A percentile compares a stretch with the other conserved stretches of the same genome.
These are phyloP conservation scores for Podilymbus podiceps DNA, from an alignment of 2,113 vertebrate genomes.

Conservation along the genomic window DNA sequence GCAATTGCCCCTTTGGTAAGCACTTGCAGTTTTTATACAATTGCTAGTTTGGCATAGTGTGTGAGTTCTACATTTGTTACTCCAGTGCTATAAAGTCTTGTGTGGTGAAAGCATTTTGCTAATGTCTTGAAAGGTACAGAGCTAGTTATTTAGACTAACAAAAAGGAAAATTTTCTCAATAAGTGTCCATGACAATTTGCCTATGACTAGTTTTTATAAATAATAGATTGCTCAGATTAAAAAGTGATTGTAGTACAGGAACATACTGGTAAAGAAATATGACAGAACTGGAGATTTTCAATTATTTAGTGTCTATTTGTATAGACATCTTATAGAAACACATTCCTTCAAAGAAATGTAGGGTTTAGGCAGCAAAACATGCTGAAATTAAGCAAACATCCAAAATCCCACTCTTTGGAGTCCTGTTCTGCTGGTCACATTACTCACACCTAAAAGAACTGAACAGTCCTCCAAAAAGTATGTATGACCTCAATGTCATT, in stretches of 20 bases:
- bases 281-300: background rate
- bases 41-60: background rate
- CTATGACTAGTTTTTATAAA: background rate
- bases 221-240: background rate
- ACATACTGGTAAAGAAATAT: background rate
- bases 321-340: background rate
- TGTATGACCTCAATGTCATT: background rate
- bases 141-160: background rate
- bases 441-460: background rate
- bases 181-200: background rate
- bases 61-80: background rate
- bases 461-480: background rate
- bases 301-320: background rate
- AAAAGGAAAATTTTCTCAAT: background rate
- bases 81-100: background rate
- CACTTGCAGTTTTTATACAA: background rate
- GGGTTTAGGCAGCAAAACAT: background rate
- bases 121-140: background rate
- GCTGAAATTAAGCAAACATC: background rate
- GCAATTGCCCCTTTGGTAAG: constrained; percentile 77
- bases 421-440: background rate
- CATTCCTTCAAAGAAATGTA: background rate
- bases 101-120: background rate
- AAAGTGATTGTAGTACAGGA: background rate
- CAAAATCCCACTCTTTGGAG: background rate